Base-by-base conservation (phyloP, 2,113 vertebrate genomes). In the Misgurnus mizolepis region DNA sequence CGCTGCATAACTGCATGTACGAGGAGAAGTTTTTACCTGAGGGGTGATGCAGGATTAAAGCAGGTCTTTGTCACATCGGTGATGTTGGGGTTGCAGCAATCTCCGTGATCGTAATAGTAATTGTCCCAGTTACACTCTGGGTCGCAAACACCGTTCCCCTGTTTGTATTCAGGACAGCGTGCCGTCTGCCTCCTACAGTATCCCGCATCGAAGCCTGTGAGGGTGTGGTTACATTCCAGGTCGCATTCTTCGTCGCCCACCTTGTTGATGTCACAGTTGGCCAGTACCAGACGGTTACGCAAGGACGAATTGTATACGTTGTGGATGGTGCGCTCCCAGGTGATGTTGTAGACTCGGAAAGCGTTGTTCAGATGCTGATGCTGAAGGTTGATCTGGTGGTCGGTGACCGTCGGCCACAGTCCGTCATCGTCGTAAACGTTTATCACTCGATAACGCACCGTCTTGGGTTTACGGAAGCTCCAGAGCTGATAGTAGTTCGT, bases 41-140 rank as follows among this genome's bases (percentile, higher is more conserved):
- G 86, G 10, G 93, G 95, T 84, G 96, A 99, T 62, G 95, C 93
- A 0, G 95, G 96, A 83, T 98, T 95, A 89, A 99, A 98, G 90
- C 98, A 99, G 0, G 96, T 99, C 92, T 95, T 97, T 81, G 96
- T 98, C 89, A 99, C 97, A 43, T 99, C 96, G 0, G 98, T 99
- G 89, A 96, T 93, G 47, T 95, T 95, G 0, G 97, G 96, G 86
- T 98, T 95, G 86, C 98, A 99, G 91, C 98, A 99, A 80, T 99
- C 97, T 2, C 97, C 96, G 0, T 92, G 93, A 66, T 99, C 98
- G 0, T 95, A 99, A 90, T 91, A 93, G 91, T 95, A 97, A 49
- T 92, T 92, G 73, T 99, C 97, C 0, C 91, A 95, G 89, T 99
- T 99, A 87, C 97, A 98, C 89, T 99, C 97, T 83, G 97, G 94